Percentiles rank a stretch among this genome's conserved stretches.
Conservation (phyloP, 35 echinoderm and acorn worm species). For the Ophiothrix spiculata region DNA sequence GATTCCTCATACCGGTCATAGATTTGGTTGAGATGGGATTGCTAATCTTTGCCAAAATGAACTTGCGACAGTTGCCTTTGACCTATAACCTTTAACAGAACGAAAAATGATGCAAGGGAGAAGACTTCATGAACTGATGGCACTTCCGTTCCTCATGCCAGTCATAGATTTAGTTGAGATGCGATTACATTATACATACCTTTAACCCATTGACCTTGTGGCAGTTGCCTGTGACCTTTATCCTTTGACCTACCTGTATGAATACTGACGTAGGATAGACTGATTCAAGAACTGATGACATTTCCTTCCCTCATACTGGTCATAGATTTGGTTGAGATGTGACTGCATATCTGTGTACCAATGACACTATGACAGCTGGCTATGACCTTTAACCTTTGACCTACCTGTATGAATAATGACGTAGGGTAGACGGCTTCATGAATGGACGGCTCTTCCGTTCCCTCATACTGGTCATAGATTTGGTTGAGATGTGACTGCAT, state of each 20-base stretch:
- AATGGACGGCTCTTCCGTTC: background rate
- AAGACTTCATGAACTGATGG: background rate
- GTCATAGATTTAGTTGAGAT: background rate
- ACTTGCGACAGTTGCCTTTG: background rate
- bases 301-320: background rate
- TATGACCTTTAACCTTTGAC: background rate
- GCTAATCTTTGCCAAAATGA: background rate
- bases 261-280: background rate
- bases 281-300: background rate
- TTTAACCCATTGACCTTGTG: too few species aligned
- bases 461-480: background rate
- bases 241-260: background rate
- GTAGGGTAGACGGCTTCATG: background rate
- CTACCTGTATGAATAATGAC: background rate
- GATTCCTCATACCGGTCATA: background rate
- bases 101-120: background rate
- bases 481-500: background rate
- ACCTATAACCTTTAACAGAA: background rate
- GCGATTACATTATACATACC: background rate
- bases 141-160: background rate
- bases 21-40: background rate
- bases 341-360: background rate
- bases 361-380: background rate
- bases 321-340: background rate
- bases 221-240: background rate